Evolutionary conservation across 2,888 invertebrate species (phyloP).

Genomic region (Pachycephus smyrnensis): DNA sequence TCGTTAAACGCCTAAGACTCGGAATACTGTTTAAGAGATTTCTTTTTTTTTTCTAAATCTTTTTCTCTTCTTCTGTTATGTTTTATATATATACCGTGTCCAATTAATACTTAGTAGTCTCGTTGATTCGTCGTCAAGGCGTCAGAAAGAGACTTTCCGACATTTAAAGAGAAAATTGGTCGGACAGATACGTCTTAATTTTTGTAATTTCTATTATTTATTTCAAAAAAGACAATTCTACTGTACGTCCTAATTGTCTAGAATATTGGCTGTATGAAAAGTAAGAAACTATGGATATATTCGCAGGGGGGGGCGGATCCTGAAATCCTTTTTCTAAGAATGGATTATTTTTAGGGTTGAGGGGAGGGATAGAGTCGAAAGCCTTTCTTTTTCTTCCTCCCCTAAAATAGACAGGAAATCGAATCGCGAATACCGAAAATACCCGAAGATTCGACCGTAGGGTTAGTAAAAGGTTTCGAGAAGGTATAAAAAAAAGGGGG

Average conservation of each 20-base stretch:
- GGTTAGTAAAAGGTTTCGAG: neutral
- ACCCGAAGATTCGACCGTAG: neutral
- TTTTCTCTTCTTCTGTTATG: neutral
- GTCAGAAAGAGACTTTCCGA: conserved; percentile 1
- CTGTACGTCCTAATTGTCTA: neutral
- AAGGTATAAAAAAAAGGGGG: neutral
- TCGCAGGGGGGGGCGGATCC: neutral
- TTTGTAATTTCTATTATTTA: neutral
- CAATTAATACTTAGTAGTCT: neutral
- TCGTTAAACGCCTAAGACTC: neutral
- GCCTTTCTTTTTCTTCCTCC: neutral
- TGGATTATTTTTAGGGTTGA: neutral
- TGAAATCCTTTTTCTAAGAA: neutral
- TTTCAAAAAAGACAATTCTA: too few relatives aligned
- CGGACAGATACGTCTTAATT: neutral
- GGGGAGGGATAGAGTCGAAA: neutral
- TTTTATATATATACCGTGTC: conserved; percentile 11
- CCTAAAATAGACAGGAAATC: neutral
- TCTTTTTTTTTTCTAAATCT: neutral
- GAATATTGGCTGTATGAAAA: neutral
- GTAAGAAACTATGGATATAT: neutral
- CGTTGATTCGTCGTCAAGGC: neutral
- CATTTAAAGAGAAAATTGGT: conserved; percentile 27
- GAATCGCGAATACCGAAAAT: neutral
- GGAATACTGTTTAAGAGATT: neutral